These are phyloP conservation scores for Theocolax elegans DNA, from an alignment of 1,140 invertebrate genomes.

Conservation along the genomic window DNA sequence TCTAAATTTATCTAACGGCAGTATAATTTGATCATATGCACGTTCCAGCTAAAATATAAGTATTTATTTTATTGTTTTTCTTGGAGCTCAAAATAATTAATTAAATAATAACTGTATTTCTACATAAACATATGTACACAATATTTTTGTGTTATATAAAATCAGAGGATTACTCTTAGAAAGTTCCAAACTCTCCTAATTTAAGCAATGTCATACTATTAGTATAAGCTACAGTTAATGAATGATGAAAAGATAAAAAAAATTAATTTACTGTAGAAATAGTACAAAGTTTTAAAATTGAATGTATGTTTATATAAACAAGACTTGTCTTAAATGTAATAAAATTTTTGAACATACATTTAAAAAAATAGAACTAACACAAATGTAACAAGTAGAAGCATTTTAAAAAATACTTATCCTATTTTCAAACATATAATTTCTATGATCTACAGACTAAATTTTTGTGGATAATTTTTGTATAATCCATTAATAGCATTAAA, in stretches of 20 bases:
- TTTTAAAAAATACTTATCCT: neutral
- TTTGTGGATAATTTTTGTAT: neutral
- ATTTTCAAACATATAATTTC: conserved; percentile 3
- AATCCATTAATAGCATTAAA: too few species aligned
- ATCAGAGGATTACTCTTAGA: conserved; percentile 11
- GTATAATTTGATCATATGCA: conserved; percentile 90
- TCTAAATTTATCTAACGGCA: conserved; percentile 91
- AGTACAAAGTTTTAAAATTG: conserved; percentile 1
- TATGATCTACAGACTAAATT: conserved; percentile 23
- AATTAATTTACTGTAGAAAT: neutral
- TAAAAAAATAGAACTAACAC: conserved; percentile 15
- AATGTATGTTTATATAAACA: too few species aligned
- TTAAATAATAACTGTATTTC: too few species aligned
- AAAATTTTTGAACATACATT: conserved; percentile 6
- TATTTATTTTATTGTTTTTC: conserved; percentile 23
- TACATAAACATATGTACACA: too few species aligned
- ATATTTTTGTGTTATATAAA: conserved; percentile 11
- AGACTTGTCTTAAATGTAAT: conserved; percentile 2
- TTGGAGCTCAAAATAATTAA: neutral
- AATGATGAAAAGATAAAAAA: conserved; percentile 12
- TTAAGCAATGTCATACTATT: conserved; percentile 22
- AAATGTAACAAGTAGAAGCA: conserved; percentile 10
- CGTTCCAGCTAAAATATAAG: conserved; percentile 80
- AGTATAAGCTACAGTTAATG: conserved; percentile 28
- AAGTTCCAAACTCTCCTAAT: conserved; percentile 26